Conservation (phyloP, 2,113 vertebrate species). For the Cichladusa arquata region DNA sequence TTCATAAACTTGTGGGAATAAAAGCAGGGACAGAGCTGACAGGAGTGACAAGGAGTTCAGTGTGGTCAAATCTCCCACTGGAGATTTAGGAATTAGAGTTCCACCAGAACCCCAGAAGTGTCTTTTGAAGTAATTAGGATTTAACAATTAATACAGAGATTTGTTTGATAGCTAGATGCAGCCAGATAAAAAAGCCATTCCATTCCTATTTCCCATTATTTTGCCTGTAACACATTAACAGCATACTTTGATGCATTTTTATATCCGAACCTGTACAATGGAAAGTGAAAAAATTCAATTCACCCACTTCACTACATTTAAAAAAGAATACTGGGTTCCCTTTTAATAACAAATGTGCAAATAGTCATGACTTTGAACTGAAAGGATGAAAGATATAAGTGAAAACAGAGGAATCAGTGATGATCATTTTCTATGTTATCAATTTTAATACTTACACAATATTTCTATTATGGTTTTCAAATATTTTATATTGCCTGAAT, state of each 20-base stretch:
- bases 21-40: background rate
- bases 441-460: slow-evolving; percentile 13
- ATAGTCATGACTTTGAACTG: background rate
- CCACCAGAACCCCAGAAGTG: background rate
- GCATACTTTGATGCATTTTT: background rate
- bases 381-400: background rate
- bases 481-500: background rate
- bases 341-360: slow-evolving; percentile 11
- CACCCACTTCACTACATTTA: background rate
- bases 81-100: background rate
- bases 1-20: background rate
- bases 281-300: slow-evolving; percentile 17
- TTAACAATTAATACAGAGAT: slow-evolving; percentile 27
- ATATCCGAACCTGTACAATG: background rate
- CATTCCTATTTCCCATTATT: background rate
- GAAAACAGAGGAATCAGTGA: background rate
- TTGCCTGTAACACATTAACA: background rate
- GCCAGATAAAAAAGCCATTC: background rate
- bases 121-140: background rate
- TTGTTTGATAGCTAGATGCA: slow-evolving; percentile 8
- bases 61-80: background rate
- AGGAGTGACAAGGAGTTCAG: background rate
- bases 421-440: background rate
- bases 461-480: background rate
- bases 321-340: background rate